These are phyloP conservation scores for Anguilla pacifica DNA, from an alignment of 2,797 vertebrate genomes.

Conservation along the genomic window DNA sequence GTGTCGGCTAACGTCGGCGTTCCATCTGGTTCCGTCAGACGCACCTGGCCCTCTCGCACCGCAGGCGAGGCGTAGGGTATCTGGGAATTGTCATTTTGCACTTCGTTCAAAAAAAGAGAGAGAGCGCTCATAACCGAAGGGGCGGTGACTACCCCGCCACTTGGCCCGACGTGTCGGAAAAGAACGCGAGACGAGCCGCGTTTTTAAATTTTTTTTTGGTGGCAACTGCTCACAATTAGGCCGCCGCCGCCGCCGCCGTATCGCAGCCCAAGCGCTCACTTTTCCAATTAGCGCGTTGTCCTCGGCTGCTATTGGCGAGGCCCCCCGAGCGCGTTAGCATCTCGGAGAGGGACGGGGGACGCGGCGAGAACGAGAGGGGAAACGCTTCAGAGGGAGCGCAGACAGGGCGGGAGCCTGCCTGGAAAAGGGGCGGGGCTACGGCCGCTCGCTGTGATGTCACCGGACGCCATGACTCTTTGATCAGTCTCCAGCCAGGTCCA, in stretches of 20 bases:
- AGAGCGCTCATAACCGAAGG: neutral
- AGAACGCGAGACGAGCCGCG: neutral
- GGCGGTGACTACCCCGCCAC: neutral
- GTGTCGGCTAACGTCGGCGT: neutral
- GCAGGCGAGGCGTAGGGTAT: neutral
- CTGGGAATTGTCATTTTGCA: neutral
- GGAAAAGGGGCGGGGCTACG: neutral
- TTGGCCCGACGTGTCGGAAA: neutral
- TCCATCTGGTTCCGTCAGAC: neutral
- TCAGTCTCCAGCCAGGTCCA: neutral
- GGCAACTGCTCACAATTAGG: neutral
- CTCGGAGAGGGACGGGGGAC: neutral
- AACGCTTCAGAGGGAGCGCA: neutral
- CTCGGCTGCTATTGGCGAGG: neutral
- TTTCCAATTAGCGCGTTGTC: neutral
- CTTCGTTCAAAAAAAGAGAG: neutral
- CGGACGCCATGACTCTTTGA: neutral
- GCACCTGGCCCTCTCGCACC: neutral
- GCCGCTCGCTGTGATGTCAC: neutral
- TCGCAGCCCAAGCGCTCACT: neutral
- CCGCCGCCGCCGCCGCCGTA: neutral
- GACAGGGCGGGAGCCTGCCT: neutral
- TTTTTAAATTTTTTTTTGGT: neutral
- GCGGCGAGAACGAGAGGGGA: neutral
- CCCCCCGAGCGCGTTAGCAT: constrained; percentile 31